Percentiles rank a stretch among this genome's conserved stretches.
phyloP scores from a whole-genome alignment of 2,113 vertebrate genomes.

The Notarius lentiginosus region DNA sequence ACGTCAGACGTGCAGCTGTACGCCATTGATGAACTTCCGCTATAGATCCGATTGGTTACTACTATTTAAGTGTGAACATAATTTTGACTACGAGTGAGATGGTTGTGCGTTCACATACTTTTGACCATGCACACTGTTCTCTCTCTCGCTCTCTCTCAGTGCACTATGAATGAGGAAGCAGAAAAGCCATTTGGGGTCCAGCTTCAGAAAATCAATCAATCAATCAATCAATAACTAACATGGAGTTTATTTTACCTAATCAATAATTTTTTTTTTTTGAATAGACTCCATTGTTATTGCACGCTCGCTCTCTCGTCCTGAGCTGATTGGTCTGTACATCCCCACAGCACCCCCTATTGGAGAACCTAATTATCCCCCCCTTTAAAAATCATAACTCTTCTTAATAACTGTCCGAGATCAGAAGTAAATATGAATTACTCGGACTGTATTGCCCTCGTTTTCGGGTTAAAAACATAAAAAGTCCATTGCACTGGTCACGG shows the following conservation, averaged over 20 bases:
- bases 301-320: background rate
- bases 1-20: too few species aligned
- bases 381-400: background rate
- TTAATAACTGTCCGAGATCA: background rate
- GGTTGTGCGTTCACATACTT: background rate
- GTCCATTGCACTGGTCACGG: constrained; percentile 31
- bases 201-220: background rate
- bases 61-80: too few species aligned
- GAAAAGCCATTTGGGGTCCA: background rate
- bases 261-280: background rate
- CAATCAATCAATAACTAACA: background rate
- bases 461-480: background rate
- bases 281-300: background rate
- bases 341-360: constrained; percentile 6
- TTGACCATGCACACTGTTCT: background rate
- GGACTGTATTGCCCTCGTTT: constrained; percentile 38
- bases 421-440: background rate
- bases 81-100: background rate
- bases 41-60: too few species aligned
- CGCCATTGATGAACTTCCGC: too few species aligned
- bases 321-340: background rate
- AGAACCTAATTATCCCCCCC: background rate
- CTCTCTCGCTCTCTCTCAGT: background rate
- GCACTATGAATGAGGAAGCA: background rate
- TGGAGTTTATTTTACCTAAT: background rate